Evolutionary conservation across 2,797 vertebrate species (phyloP), one percentile per base, ranked within the genome.

Genomic region (Balearica regulorum): DNA sequence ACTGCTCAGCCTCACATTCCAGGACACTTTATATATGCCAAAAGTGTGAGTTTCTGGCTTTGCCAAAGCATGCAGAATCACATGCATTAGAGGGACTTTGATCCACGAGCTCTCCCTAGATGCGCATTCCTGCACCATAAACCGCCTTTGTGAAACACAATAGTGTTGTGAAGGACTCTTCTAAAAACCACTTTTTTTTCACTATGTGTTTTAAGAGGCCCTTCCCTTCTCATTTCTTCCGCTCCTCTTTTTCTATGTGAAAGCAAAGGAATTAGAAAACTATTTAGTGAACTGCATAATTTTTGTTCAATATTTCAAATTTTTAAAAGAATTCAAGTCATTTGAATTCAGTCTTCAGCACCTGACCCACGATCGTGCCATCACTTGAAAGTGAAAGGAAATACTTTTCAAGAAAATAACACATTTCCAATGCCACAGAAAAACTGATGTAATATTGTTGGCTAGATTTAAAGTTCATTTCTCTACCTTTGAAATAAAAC

Each of bases 341-440:
- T 62, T 4, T 58, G 24, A 90, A 90, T 57, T 80, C 54, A 53
- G 57, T 48, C 43, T 94, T 61, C 81, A 83, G 69, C 76, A 83
- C 51, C 61, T 76, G 55, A 61, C 41, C 51, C n/a, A 33, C 58
- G 89, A 73, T 69, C 35, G 37, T 80, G 90, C 85, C 76, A 77
- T 65, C n/a, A 71, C 91, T 93, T 97, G 43, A 94, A 97, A 95
- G 87, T 44, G 72, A 95, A 95, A 96, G 90, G 65, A 97, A 97
- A 92, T 48, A 44, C 81, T 95, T 94, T 53, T 60, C 54, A 86
- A 64, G 72, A 81, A 78, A 83, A 88, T 20, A 66, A 55, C 31
- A 46, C 39, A 43, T 75, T 82, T 91, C 75, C 46, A 57, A 19
- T 46, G 55, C 24, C 75, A 66, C 35, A 58, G 83, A 77, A 83